These are phyloP conservation scores for Heliconius erato DNA, from an alignment of 2,888 invertebrate species.

Conservation along the genomic window DNA sequence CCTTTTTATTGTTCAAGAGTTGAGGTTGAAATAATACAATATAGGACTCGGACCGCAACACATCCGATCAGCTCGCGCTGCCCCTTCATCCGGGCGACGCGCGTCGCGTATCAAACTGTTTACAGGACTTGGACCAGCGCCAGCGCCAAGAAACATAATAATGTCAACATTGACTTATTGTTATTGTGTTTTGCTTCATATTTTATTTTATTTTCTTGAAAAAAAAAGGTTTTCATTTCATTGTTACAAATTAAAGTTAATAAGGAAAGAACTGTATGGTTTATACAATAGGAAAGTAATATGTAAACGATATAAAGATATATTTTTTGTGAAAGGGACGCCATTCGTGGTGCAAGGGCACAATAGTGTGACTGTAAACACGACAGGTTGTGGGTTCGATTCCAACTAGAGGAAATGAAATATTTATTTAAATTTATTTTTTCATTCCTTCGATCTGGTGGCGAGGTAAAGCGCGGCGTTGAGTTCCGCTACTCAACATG, in stretches of 20 bases:
- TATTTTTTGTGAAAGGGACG: no score
- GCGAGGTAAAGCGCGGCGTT: no score
- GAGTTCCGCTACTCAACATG: no score
- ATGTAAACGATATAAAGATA: not conserved
- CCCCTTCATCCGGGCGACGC: conserved; percentile 23
- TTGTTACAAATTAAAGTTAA: not conserved
- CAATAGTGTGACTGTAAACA: no score
- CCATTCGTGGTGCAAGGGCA: no score
- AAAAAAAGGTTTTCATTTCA: not conserved
- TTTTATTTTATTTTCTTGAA: conserved; percentile 1
- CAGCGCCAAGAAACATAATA: conserved; percentile 35
- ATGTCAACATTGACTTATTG: conserved; percentile 39
- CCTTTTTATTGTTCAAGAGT: not conserved
- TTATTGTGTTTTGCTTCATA: conserved; percentile 33
- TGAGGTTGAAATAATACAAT: conserved; percentile 17
- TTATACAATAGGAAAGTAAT: not conserved
- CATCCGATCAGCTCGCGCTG: conserved; percentile 34
- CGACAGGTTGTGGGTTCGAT: no score
- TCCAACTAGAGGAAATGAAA: no score
- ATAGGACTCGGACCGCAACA: conserved; percentile 22
- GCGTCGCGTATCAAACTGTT: conserved; percentile 36
- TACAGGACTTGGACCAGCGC: conserved; percentile 31
- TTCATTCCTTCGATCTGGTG: no score
- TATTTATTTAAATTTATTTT: no score
- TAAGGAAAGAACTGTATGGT: not conserved